These are phyloP conservation scores for Parthenolecanium corni DNA, from an alignment of 2,888 invertebrate species.

Conservation along the genomic window DNA sequence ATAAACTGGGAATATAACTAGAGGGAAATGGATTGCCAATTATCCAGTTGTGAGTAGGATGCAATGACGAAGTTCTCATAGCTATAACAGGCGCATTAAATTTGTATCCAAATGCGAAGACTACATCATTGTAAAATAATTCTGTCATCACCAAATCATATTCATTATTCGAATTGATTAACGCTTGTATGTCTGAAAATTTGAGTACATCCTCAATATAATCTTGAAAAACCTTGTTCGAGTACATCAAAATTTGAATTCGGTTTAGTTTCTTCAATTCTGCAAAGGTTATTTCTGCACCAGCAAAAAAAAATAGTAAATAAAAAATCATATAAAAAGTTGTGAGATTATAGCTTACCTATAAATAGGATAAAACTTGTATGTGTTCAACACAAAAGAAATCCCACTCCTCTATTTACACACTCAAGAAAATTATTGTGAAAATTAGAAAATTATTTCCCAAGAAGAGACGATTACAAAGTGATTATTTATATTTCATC, in stretches of 20 bases:
- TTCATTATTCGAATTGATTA: constrained; percentile 10
- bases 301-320: too few species aligned
- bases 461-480: too few species aligned
- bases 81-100: constrained; percentile 50
- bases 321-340: too few species aligned
- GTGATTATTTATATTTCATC: too few species aligned
- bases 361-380: too few species aligned
- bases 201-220: constrained; percentile 4
- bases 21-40: constrained; percentile 17
- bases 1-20: constrained; percentile 26
- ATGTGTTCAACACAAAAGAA: too few species aligned
- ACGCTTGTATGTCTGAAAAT: constrained; percentile 1
- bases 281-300: constrained; percentile 1
- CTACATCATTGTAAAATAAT: constrained; percentile 60
- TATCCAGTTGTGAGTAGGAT: constrained; percentile 43
- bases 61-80: constrained; percentile 47
- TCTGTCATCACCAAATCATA: constrained; percentile 59
- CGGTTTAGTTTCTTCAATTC: constrained; percentile 14
- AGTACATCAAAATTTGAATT: constrained; percentile 2
- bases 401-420: too few species aligned
- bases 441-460: too few species aligned
- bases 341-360: too few species aligned
- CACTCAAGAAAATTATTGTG: too few species aligned
- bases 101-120: constrained; percentile 52
- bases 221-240: not conserved